Base-by-base conservation (phyloP, 2,113 vertebrate species). In the Alces alces region DNA sequence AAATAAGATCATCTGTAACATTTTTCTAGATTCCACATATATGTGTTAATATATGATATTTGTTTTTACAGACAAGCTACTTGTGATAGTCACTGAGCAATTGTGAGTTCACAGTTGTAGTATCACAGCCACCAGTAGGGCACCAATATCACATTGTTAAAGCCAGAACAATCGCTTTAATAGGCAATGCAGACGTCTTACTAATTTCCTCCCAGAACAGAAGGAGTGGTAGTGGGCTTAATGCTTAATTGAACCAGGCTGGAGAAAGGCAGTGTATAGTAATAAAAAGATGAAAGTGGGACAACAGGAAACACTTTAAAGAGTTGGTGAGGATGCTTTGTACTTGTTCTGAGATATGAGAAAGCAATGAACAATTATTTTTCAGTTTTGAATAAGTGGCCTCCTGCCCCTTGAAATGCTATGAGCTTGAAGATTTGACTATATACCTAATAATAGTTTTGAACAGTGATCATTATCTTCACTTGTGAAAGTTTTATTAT, bases 401-500 rank as follows among this genome's bases (percentile, higher is more conserved):
- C 21, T 70, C 47, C 50, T 91, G 16, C 36, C 57, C 54, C 25
- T 36, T 93, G 39, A 94, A 93, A 88, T 61, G 16, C 39, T 84
- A 4, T 92, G 43, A 76, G 43, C 17, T 82, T 58, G 70, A 95
- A 96, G n/a, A 94, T 92, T 85, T 91, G 7, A 80, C 25, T 94
- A 2, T 66, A 43, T 85, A 52, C 16, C 14, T 61, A 87, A 89
- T 76, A 89, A 21, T 30, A 83, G 21, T 79, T 95, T 97, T 58
- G 43, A 97, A 94, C 12, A 82, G 12, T 91, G 45, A 52, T 19
- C 39, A 61, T 95, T 93, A 43, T 89, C 66, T 85, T 92, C 36
- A 50, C 23, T 86, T 97, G 33, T 86, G 11, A 80, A 97, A 94
- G 52, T 89, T 84, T 91, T 86, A 91, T 89, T 52, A 93, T 85